Base-by-base conservation (phyloP, 2,888 invertebrate genomes). In the Eupsilia transversa region DNA sequence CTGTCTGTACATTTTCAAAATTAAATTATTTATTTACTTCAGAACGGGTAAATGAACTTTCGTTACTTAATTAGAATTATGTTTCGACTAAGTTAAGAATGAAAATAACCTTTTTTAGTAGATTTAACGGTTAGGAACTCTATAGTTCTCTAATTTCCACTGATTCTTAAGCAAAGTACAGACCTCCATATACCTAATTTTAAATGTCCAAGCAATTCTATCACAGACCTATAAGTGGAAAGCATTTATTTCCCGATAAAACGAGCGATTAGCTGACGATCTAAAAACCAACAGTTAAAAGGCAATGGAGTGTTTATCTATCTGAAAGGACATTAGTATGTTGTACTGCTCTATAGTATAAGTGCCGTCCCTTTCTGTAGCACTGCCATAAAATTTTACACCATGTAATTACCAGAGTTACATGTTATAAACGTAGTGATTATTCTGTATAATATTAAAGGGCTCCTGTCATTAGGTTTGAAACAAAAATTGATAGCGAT, bases 231-330 rank as follows among this genome's bases (percentile, higher is more conserved):
- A 41, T 69, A 66, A 61, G 69, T 74, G 61, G 61, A 43, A 70
- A 70, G 52, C 61, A 70, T 75, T 79, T 70, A 70, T 52, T 75
- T 69, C 65, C 52, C 33, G 71, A 76, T 80, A 80, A 80, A 71
- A 80, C 57, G 46, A 65, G 4, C 57, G 46, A 79, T 79, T 75
- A 79, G 75, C 56, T 67, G 33, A 59, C 57, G 63, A 78, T 64
- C 35, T 60, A 77, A 77, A 81, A 81, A 70, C 35, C 63, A 59
- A 70, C 49, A 57, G 38, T 81, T 77, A 77, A 81, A 80, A 73
- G 66, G 63, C 74, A 59, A 78, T 81, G 63, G 73, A 78, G 78
- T 81, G 64, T 78, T 69, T 74, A 74, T 81, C 72, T 65, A 69
- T 80, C 43, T 78, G 68, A 68, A 68, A 67, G 70, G 70, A 81